A percentile compares a stretch with the other conserved stretches of the same genome.
These are phyloP conservation scores for Trachelipus rathkii DNA, from an alignment of 1,140 invertebrate genomes.

Conservation along the genomic window DNA sequence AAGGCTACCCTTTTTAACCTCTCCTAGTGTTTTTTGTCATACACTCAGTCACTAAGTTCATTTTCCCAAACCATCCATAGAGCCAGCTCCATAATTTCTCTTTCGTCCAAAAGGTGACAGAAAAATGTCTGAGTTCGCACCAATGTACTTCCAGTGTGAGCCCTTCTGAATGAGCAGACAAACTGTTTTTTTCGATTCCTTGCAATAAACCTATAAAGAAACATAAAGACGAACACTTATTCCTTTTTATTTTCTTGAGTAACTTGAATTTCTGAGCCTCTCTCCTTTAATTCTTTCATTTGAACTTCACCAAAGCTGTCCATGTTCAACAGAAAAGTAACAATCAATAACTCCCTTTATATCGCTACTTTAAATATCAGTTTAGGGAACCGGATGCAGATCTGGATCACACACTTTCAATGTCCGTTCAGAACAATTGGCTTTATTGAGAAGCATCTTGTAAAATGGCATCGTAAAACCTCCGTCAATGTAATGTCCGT, in stretches of 20 bases:
- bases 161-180: slow-evolving; percentile 84
- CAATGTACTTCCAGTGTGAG: too few species aligned
- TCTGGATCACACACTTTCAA: slow-evolving; percentile 95
- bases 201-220: slow-evolving; percentile 93
- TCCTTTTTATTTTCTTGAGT: slow-evolving; percentile 92
- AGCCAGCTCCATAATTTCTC: too few species aligned
- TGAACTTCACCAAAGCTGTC: slow-evolving; percentile 88
- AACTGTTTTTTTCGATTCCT: slow-evolving; percentile 96
- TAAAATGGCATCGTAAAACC: slow-evolving; percentile 96
- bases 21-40: too few species aligned
- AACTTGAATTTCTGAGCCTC: slow-evolving; percentile 74
- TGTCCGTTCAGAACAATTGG: slow-evolving; percentile 87
- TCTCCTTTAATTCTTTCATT: slow-evolving; percentile 76
- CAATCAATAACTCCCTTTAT: slow-evolving; percentile 87
- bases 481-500: slow-evolving; percentile 93
- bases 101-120: too few species aligned
- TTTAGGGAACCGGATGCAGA: slow-evolving; percentile 84
- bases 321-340: slow-evolving; percentile 90
- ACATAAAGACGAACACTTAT: slow-evolving; percentile 87
- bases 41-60: too few species aligned
- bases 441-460: slow-evolving; percentile 91
- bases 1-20: too few species aligned
- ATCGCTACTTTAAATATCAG: slow-evolving; percentile 95
- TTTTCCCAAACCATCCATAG: too few species aligned
- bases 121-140: too few species aligned